Evolutionary conservation across 2,113 vertebrate species (phyloP), one percentile per base, ranked within the genome.

Genomic region (Varanus komodoensis): DNA sequence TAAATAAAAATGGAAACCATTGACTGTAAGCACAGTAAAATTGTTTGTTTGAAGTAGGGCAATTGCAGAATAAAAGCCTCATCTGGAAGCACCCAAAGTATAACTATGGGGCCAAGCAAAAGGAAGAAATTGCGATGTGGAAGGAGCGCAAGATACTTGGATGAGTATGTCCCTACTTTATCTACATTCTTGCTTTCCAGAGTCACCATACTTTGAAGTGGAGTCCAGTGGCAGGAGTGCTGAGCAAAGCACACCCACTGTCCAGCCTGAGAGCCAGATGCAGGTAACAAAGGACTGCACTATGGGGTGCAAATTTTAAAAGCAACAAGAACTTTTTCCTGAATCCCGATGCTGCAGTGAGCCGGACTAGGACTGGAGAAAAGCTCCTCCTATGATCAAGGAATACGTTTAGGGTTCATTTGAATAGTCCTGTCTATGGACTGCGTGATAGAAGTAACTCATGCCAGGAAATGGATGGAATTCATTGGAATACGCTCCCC

Each of bases 161-260:
- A 21, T 48, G 8, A 64, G 2, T 14, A 68, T 44, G 11, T 15
- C 71, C 48, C 50, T 50, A 25, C 79, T 64, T 90, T 52, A 17
- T 44, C 75, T 79, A 19, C 52, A 29, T 84, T 52, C 44, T 34
- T 80, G 21, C 14, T 57, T 25, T 71, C 25, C 74, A 90, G 89
- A 90, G 34, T 50, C 50, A 44, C 74, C 83, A 14, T 86, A 80
- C 48, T 79, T 90, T 21, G 75, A 90, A n/a, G 83, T 79, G 48
- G 75, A 80, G 5, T 86, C 89, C 61, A 79, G 48, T 5, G n/a
- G 25, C 74, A 69, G 61, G 27, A 80, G 83, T 57, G 75, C 48
- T 14, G 64, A 54, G 17, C 83, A 71, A 85, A 90, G 82, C 64
- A 57, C 80, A 61, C 38, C 54, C 71, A 89, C 29, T 23, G 80